Conservation (phyloP, 2,113 vertebrate genomes). For the Thermophis baileyi region DNA sequence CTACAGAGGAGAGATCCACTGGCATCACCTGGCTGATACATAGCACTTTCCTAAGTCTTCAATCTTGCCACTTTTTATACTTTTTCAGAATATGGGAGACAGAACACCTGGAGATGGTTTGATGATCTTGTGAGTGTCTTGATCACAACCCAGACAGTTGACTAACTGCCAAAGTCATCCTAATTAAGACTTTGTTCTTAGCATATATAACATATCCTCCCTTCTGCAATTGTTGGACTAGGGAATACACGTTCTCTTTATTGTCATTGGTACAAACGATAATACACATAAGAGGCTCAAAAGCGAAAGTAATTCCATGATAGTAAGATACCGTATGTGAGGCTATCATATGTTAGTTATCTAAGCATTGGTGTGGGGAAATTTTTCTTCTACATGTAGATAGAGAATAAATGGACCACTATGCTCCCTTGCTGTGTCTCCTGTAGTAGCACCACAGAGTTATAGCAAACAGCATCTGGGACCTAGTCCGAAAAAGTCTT, state of each 20-base stretch:
- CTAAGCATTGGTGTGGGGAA: neutral
- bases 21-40: neutral
- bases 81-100: neutral
- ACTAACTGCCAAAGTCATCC: neutral
- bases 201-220: neutral
- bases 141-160: neutral
- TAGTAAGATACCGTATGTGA: neutral
- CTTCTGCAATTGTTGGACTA: neutral
- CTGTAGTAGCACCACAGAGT: neutral
- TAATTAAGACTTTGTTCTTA: neutral
- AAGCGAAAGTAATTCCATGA: neutral
- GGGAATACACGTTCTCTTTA: neutral
- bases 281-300: neutral
- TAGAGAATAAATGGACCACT: neutral
- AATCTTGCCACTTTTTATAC: neutral
- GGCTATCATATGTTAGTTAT: neutral
- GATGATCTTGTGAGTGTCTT: neutral
- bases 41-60: neutral
- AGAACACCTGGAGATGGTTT: neutral
- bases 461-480: neutral
- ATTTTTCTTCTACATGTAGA: neutral
- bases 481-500: neutral
- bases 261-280: neutral
- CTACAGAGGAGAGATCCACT: neutral
- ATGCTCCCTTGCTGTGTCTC: neutral